phyloP scores from a whole-genome alignment of 2,797 vertebrate species.

The Synaphobranchus kaupii region DNA sequence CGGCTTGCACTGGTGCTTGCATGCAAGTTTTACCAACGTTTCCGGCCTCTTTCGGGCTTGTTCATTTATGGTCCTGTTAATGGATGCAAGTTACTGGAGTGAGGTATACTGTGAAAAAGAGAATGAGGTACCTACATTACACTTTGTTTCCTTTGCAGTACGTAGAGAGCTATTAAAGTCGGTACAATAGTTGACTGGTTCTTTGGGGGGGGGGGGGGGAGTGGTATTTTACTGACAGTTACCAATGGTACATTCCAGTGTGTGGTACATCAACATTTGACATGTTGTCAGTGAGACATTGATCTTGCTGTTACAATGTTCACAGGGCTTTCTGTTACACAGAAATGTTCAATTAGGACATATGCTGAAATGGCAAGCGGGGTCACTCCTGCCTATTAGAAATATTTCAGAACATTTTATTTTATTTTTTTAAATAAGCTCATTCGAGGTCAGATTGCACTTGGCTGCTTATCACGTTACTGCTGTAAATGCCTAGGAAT shows the following conservation, averaged over 20 bases:
- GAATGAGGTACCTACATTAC: slow-evolving; percentile 8
- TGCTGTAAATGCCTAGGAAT: slow-evolving; percentile 3
- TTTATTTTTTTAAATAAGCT: not conserved
- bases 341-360: not conserved
- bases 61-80: not conserved
- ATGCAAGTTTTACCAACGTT: not conserved
- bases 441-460: not conserved
- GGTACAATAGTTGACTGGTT: not conserved
- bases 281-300: slow-evolving; percentile 15
- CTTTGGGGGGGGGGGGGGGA: not conserved
- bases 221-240: slow-evolving; percentile 8
- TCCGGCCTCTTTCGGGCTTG: not conserved
- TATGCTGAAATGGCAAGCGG: not conserved
- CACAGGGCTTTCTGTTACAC: slow-evolving; percentile 17
- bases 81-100: slow-evolving; percentile 19
- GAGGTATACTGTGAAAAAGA: slow-evolving; percentile 46
- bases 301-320: slow-evolving; percentile 19
- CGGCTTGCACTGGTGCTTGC: not conserved
- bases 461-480: not conserved
- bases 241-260: slow-evolving; percentile 21
- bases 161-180: not conserved
- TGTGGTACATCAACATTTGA: not conserved
- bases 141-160: slow-evolving; percentile 4
- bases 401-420: not conserved
- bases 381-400: not conserved